Conservation (phyloP, 1,140 invertebrate genomes). For the Drosophila willistoni region DNA sequence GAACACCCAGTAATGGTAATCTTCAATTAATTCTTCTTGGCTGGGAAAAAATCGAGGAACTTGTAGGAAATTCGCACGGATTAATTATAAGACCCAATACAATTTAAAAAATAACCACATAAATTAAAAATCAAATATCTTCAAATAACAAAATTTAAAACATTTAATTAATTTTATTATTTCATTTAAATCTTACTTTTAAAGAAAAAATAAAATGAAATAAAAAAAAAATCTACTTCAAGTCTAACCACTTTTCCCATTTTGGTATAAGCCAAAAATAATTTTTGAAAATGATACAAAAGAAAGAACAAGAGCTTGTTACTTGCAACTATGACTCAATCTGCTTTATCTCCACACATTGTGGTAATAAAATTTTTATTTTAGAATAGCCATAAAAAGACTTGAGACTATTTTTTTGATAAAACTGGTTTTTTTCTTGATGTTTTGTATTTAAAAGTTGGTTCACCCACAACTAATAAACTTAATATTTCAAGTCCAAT, state of each 20-base stretch:
- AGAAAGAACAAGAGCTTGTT: background rate
- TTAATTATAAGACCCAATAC: too few species aligned
- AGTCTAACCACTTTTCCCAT: background rate
- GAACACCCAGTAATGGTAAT: too few species aligned
- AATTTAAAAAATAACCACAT: too few species aligned
- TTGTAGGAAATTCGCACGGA: too few species aligned
- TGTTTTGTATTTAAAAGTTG: background rate
- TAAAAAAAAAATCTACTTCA: background rate
- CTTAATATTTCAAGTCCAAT: constrained; percentile 25
- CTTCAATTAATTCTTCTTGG: too few species aligned
- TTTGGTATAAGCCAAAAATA: constrained; percentile 2
- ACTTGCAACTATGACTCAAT: constrained; percentile 1
- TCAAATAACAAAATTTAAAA: too few species aligned
- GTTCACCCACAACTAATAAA: constrained; percentile 5
- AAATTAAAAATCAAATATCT: too few species aligned
- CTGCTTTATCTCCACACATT: background rate
- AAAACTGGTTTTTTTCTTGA: background rate
- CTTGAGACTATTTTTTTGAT: background rate
- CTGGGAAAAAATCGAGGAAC: too few species aligned
- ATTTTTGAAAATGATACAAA: background rate
- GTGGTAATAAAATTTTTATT: background rate
- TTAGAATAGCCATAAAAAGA: constrained; percentile 5
- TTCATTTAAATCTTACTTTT: too few species aligned
- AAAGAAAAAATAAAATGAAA: background rate
- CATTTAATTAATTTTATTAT: too few species aligned